Base-by-base conservation (phyloP, 2,888 invertebrate species). In the Conomelus anceps region DNA sequence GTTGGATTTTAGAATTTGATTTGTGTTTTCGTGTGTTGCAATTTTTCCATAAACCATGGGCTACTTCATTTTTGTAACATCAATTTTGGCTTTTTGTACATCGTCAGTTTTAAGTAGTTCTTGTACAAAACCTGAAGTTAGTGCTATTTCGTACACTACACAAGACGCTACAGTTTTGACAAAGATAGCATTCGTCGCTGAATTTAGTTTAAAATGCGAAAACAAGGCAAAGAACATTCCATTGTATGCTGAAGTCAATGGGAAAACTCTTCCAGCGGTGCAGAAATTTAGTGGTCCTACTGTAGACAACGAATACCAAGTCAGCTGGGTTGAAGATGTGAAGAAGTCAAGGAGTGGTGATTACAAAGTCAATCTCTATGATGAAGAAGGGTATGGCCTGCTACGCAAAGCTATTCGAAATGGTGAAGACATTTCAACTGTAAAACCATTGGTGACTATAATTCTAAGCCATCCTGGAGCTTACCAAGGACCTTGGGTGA, bases 271-370 rank as follows among this genome's bases (percentile, higher is more conserved):
- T 89, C 97, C 98, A 24, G 98, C 97, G 34, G 97, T 97, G 20
- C 95, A 91, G 85, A 63, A 63, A 63, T 63, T 63, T n/a, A 90
- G 90, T 3, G 90, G 96, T 91, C 94, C 97, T 89, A 96, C 96
- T 87, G 94, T 94, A 85, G 95, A 96, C 89, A 96, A 96, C 92
- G 96, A 96, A 92, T 98, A 97, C 92, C 98, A 98, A 96, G 96
- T 99, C 23, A 99, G 99, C 91, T 98, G 98, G 98, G 97, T 97
- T 13, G 98, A 98, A 92, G 98, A 98, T 91, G 95, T 96, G 24
- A 96, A 96, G 87, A 96, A 96, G 92, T 96, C 98, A 0, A 95
- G 96, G 89, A 96, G 97, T 87, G 98, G 98, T 26, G 96, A 96
- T 87, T 96, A 97, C 92, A 95, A 95, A 90, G 95, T 99, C 88